Conservation (phyloP, 2,797 vertebrate species). For the Octomys mimax region DNA sequence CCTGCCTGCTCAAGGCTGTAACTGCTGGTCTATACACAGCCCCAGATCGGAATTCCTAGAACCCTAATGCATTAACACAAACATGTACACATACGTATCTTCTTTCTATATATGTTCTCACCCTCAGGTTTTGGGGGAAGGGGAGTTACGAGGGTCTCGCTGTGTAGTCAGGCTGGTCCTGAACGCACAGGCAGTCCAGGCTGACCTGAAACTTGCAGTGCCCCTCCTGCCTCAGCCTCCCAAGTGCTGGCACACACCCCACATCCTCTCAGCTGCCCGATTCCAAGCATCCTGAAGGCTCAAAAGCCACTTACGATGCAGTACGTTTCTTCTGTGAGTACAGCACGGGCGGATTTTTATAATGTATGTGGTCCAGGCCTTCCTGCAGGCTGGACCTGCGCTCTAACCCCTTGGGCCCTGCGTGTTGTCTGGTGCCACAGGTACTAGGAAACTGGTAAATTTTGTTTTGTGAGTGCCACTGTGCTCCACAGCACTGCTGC, state of each 20-base stretch:
- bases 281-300: background rate
- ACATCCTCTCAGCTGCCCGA: background rate
- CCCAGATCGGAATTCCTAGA: background rate
- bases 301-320: background rate
- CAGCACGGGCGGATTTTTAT: background rate
- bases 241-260: background rate
- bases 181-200: background rate
- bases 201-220: background rate
- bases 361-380: background rate
- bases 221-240: background rate
- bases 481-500: background rate
- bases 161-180: background rate
- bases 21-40: background rate
- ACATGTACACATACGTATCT: background rate
- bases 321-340: background rate
- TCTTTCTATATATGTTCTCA: background rate
- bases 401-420: background rate
- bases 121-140: background rate
- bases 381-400: accelerated
- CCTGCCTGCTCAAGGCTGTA: background rate
- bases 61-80: background rate
- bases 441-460: background rate
- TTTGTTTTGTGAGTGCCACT: background rate
- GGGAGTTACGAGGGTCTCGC: background rate
- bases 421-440: accelerated